These are phyloP conservation scores for Sylvia borin DNA, from an alignment of 2,797 vertebrate species.

Conservation along the genomic window DNA sequence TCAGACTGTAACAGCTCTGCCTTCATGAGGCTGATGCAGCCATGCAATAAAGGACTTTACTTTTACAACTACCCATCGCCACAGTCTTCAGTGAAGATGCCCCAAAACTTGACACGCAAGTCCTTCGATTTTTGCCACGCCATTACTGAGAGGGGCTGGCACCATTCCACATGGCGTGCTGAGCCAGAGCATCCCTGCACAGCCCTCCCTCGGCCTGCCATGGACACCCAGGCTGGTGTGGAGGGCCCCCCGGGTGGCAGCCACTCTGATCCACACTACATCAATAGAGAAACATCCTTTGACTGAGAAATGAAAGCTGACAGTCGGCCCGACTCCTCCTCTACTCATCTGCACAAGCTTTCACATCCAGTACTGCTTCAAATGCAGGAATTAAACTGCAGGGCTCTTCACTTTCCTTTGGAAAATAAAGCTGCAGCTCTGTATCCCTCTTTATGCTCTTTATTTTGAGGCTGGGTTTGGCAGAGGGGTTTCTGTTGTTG, in stretches of 20 bases:
- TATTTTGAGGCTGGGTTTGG: neutral
- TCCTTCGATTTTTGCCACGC: accelerated
- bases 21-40: neutral
- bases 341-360: slow-evolving; percentile 13
- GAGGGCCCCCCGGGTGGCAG: neutral
- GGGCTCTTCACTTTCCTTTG: neutral
- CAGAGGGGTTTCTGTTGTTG: neutral
- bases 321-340: slow-evolving; percentile 38
- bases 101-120: accelerated
- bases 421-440: neutral
- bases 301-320: slow-evolving; percentile 61
- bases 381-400: slow-evolving; percentile 21
- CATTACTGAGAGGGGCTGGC: accelerated
- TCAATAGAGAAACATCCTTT: neutral
- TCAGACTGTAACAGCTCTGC: neutral
- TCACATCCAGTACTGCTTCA: slow-evolving; percentile 50
- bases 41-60: neutral
- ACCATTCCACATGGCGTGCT: neutral
- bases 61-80: neutral
- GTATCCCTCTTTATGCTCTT: neutral
- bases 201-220: neutral
- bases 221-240: neutral
- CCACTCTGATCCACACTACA: neutral
- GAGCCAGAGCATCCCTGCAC: neutral
- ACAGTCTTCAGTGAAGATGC: neutral